Conservation (phyloP, 2,888 invertebrate genomes). For the Allygus modestus region DNA sequence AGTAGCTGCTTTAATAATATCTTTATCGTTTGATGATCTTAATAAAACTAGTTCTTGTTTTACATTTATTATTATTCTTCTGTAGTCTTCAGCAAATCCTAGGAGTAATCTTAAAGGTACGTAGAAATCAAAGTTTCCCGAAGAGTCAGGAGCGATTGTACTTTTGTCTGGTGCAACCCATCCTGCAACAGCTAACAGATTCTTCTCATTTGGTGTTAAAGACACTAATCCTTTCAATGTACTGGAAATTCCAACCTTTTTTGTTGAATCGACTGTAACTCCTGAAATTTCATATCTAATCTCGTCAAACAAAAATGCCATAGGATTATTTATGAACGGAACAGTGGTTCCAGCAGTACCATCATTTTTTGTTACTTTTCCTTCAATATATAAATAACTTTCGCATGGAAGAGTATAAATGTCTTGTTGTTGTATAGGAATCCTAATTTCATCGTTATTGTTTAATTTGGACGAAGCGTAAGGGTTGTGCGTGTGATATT, state of each 20-base stretch:
- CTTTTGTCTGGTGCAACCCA: constrained; percentile 4
- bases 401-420: constrained; percentile 70
- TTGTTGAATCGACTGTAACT: constrained; percentile 59
- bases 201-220: constrained; percentile 23
- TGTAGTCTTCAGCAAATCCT: constrained; percentile 73
- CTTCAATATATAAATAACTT: constrained; percentile 68
- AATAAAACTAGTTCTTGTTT: constrained; percentile 73
- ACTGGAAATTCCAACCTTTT: constrained; percentile 54
- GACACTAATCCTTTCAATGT: constrained; percentile 62
- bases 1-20: constrained; percentile 68
- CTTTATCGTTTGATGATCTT: constrained; percentile 70
- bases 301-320: constrained; percentile 63
- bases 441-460: constrained; percentile 72
- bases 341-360: constrained; percentile 1
- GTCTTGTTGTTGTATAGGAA: constrained; percentile 71
- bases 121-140: constrained; percentile 69
- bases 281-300: constrained; percentile 61
- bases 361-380: constrained; percentile 56
- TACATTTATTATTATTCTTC: constrained; percentile 73
- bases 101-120: constrained; percentile 72
- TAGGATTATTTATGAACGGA: constrained; percentile 58
- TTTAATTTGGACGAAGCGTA: constrained; percentile 69
- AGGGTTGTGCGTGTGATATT: constrained; percentile 70
- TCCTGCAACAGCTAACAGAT: background rate
- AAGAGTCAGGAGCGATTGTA: constrained; percentile 58